A percentile compares a stretch with the other conserved stretches of the same genome.
These are phyloP conservation scores for Lasius platythorax DNA, from an alignment of 2,888 invertebrate genomes.

Conservation along the genomic window DNA sequence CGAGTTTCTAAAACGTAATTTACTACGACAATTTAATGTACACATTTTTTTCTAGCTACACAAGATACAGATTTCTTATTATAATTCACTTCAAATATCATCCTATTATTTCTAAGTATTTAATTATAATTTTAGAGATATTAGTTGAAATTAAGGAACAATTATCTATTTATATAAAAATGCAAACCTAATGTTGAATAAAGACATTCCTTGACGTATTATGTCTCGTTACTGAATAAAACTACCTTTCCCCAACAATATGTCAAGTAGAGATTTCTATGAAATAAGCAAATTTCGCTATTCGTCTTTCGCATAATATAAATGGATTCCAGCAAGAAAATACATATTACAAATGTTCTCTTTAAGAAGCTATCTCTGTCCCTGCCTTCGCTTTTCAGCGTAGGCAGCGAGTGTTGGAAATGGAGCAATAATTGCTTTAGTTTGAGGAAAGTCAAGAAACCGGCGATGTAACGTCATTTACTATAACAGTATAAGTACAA, in stretches of 20 bases:
- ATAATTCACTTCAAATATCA: not conserved
- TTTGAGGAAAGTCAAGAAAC: not conserved
- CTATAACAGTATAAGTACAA: conserved; percentile 4
- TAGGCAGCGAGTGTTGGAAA: not conserved
- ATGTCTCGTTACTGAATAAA: conserved; percentile 25
- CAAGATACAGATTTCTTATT: not conserved
- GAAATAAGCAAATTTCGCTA: conserved; percentile 16
- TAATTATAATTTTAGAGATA: not conserved
- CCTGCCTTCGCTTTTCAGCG: not conserved
- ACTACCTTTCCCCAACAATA: not conserved
- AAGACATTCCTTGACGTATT: conserved; percentile 21
- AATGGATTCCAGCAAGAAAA: conserved; percentile 6
- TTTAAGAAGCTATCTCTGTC: not conserved
- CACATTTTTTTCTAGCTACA: not conserved
- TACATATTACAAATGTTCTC: not conserved
- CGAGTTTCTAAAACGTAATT: not conserved
- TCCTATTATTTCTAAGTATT: not conserved
- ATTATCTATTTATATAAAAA: not conserved
- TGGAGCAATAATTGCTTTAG: conserved; percentile 22
- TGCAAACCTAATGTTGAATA: not conserved
- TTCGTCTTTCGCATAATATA: not conserved
- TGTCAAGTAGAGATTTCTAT: not conserved
- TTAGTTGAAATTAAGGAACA: not conserved
- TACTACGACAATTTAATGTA: not conserved
- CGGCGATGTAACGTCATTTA: conserved; percentile 19